Percentiles rank a stretch among this genome's conserved stretches.
These are phyloP conservation scores for Tachysurus fulvidraco DNA, from an alignment of 2,113 vertebrate species.

Conservation along the genomic window DNA sequence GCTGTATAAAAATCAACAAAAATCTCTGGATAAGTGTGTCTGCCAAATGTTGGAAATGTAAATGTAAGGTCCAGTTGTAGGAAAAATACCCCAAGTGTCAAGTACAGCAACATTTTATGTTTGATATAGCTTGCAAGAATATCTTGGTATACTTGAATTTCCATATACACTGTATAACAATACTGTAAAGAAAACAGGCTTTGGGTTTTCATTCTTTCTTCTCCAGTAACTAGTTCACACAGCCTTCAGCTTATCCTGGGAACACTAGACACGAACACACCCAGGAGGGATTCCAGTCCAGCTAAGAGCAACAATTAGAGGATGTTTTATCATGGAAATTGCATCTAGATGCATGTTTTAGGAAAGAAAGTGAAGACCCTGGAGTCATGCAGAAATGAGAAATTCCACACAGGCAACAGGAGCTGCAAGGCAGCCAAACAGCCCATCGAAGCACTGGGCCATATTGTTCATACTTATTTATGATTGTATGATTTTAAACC, in stretches of 20 bases:
- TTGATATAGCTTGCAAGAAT: neutral
- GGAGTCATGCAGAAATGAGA: neutral
- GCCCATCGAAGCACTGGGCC: too few species aligned
- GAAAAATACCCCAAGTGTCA: neutral
- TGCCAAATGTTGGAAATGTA: too few species aligned
- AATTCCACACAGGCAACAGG: neutral
- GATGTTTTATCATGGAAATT: neutral
- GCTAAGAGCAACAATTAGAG: neutral
- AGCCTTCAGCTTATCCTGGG: neutral
- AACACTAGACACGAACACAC: neutral
- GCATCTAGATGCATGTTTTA: neutral
- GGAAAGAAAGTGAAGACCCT: neutral
- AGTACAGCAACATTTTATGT: neutral
- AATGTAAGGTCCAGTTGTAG: too few species aligned
- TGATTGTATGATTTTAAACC: neutral
- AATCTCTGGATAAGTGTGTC: too few species aligned
- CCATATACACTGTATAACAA: neutral
- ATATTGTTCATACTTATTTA: neutral
- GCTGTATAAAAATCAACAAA: too few species aligned
- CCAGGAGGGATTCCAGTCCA: neutral
- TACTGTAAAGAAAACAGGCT: neutral
- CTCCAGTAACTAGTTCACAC: neutral
- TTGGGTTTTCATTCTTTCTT: neutral
- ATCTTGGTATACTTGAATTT: neutral
- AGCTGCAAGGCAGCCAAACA: neutral